Percentiles rank a stretch among this genome's conserved stretches.
phyloP scores from a whole-genome alignment of 2,113 vertebrate genomes.

The Prochilodus magdalenae region DNA sequence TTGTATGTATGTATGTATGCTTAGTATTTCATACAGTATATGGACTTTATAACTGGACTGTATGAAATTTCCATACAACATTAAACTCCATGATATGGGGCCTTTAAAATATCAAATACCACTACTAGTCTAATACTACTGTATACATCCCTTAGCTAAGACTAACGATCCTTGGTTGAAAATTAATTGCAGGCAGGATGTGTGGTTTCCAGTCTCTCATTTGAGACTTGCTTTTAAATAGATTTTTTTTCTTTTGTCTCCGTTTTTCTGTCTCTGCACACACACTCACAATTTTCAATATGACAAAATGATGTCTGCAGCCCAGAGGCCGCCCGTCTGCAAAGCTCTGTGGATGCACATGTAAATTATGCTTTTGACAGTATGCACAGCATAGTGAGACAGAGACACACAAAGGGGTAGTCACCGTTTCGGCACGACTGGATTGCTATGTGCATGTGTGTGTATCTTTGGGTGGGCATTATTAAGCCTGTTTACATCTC shows the following conservation, averaged over 20 bases:
- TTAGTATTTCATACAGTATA: no score
- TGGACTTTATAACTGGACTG: no score
- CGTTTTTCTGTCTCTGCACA: conserved; percentile 32
- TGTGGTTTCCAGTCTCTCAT: neutral
- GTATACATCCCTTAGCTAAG: neutral
- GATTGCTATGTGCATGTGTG: conserved; percentile 43
- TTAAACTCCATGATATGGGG: no score
- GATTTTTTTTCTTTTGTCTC: conserved; percentile 9
- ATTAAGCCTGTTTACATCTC: conserved; percentile 77
- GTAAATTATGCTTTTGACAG: conserved; percentile 76
- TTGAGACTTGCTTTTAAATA: conserved; percentile 24
- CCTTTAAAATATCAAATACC: neutral
- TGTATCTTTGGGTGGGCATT: conserved; percentile 53
- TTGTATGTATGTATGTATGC: neutral
- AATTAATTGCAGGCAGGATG: conserved; percentile 8
- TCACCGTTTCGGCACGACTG: conserved; percentile 44
- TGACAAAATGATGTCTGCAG: conserved; percentile 64
- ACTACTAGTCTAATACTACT: neutral
- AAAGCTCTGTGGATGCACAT: conserved; percentile 76
- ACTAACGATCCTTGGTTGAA: neutral
- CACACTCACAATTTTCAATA: conserved; percentile 10
- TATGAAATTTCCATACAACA: no score
- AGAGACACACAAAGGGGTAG: conserved; percentile 57
- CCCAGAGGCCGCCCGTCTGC: conserved; percentile 68
- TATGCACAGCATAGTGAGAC: conserved; percentile 68